Conservation (phyloP, 2,797 vertebrate species). For the Avahi laniger region DNA sequence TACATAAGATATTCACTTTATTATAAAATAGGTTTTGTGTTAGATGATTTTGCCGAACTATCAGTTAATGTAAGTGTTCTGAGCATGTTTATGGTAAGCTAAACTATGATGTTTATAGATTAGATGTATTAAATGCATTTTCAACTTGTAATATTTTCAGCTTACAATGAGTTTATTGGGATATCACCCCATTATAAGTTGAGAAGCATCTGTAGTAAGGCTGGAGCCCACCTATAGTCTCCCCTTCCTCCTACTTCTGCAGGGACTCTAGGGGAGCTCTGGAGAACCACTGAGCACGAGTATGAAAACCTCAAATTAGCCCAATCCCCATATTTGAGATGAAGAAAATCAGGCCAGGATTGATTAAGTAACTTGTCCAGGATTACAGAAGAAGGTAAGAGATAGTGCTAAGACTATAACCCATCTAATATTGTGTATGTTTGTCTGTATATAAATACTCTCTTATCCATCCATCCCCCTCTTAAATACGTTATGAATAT, state of each 20-base stretch:
- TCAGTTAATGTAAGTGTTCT: not conserved
- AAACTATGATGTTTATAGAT: not conserved
- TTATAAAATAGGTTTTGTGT: not conserved
- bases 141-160: not conserved
- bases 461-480: not conserved
- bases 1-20: not conserved
- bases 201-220: not conserved
- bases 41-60: not conserved
- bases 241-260: not conserved
- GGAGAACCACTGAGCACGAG: not conserved
- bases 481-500: not conserved
- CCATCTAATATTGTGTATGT: not conserved
- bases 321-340: not conserved
- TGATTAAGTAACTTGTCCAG: not conserved
- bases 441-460: not conserved
- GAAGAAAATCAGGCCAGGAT: not conserved
- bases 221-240: not conserved
- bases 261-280: not conserved
- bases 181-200: not conserved
- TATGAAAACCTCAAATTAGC: not conserved
- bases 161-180: not conserved
- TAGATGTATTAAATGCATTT: not conserved
- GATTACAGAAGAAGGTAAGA: not conserved
- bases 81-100: not conserved
- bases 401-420: not conserved